A percentile compares a stretch with the other conserved stretches of the same genome.
phyloP scores from a whole-genome alignment of 2,797 vertebrate species.

The Gymnoscopelus braueri region DNA sequence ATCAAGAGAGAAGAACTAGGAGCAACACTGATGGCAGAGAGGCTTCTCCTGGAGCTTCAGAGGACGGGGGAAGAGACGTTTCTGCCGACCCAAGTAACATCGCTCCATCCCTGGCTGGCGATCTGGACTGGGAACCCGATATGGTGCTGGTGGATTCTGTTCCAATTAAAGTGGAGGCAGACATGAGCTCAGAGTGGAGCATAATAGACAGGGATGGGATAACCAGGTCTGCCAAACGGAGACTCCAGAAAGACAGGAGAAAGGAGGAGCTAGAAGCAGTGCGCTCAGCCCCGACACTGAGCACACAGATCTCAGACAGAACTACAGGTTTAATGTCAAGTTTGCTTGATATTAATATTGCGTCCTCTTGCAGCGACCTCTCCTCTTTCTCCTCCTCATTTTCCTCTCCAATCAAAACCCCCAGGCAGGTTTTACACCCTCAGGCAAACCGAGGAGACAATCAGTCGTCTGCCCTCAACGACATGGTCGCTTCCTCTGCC shows the following conservation, averaged over 20 bases:
- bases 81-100: background rate
- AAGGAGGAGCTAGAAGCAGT: background rate
- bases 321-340: background rate
- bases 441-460: background rate
- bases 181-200: slow-evolving; percentile 23
- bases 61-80: background rate
- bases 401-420: background rate
- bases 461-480: background rate
- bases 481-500: background rate
- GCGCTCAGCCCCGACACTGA: background rate
- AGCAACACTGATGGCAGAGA: background rate
- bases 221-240: background rate
- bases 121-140: slow-evolving; percentile 21
- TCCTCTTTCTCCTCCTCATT: slow-evolving; percentile 3
- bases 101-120: background rate
- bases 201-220: background rate
- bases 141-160: slow-evolving; percentile 12
- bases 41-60: background rate
- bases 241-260: background rate
- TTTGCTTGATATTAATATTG: background rate
- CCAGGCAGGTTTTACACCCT: background rate
- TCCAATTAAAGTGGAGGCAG: slow-evolving; percentile 35
- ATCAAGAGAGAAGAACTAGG: background rate
- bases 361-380: background rate
- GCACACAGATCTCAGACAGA: background rate